phyloP scores from a whole-genome alignment of 2,113 vertebrate genomes.

The Rhineura floridana region DNA sequence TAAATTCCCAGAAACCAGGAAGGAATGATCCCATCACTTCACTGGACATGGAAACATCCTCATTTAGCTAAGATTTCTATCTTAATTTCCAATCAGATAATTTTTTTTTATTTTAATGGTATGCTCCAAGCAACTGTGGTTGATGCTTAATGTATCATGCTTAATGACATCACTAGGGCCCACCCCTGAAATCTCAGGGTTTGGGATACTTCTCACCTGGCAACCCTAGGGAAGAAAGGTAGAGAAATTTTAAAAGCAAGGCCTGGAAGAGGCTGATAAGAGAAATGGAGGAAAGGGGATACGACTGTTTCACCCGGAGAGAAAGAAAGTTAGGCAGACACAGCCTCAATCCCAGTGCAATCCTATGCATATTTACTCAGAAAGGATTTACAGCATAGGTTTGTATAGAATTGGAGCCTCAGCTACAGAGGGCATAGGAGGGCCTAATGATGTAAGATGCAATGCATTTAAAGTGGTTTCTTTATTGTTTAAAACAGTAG shows the following conservation, averaged over 20 bases:
- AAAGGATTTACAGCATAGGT: background rate
- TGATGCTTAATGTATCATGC: no score
- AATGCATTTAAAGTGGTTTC: background rate
- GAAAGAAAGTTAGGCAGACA: background rate
- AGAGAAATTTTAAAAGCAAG: background rate
- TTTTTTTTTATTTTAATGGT: no score
- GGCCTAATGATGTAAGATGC: background rate
- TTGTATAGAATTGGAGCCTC: background rate
- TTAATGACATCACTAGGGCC: no score
- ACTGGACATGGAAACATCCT: no score
- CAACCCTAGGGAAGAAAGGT: no score
- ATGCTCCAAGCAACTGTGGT: no score
- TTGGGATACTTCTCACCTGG: no score
- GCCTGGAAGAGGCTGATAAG: background rate
- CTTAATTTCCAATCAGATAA: no score
- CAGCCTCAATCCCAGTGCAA: background rate
- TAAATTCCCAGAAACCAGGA: background rate
- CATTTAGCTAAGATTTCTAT: no score
- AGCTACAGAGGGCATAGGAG: background rate
- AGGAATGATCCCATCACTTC: no score
- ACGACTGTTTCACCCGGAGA: no score
- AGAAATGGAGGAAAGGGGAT: background rate
- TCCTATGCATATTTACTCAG: background rate
- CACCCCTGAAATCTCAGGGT: no score
- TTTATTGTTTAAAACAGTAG: background rate